Conservation (phyloP, 2,888 invertebrate genomes). For the Acanthosepion pharaonis region DNA sequence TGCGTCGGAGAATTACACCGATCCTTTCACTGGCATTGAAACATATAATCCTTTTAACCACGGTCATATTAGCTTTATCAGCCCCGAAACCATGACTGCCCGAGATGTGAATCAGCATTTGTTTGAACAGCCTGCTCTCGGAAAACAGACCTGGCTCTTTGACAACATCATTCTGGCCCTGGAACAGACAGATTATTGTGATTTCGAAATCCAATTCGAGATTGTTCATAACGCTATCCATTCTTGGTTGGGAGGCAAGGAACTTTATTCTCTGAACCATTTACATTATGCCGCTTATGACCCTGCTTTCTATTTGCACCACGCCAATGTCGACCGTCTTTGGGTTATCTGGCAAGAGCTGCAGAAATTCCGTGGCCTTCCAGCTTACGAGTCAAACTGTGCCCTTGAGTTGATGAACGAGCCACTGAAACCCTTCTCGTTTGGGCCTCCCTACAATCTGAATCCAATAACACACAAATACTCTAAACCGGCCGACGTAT, state of each 20-base stretch:
- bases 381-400: conserved; percentile 49
- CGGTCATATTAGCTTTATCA: conserved; percentile 47
- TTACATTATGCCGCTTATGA: conserved; percentile 53
- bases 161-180: conserved; percentile 49
- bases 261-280: conserved; percentile 49
- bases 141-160: conserved; percentile 48
- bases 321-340: conserved; percentile 52
- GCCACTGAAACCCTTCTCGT: conserved; percentile 50
- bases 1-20: conserved; percentile 50
- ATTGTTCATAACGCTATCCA: conserved; percentile 51
- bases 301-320: conserved; percentile 55
- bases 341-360: conserved; percentile 53
- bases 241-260: conserved; percentile 49
- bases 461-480: conserved; percentile 53
- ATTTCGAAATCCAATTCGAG: conserved; percentile 52
- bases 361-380: conserved; percentile 48
- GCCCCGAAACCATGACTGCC: conserved; percentile 47
- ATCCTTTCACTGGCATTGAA: conserved; percentile 50
- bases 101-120: conserved; percentile 48
- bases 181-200: conserved; percentile 50
- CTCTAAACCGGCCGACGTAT: conserved; percentile 55
- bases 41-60: conserved; percentile 54
- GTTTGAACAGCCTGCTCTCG: conserved; percentile 45
- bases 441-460: conserved; percentile 54
- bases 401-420: conserved; percentile 49